Conservation (phyloP, 2,888 invertebrate species). For the Saturnia japonica region DNA sequence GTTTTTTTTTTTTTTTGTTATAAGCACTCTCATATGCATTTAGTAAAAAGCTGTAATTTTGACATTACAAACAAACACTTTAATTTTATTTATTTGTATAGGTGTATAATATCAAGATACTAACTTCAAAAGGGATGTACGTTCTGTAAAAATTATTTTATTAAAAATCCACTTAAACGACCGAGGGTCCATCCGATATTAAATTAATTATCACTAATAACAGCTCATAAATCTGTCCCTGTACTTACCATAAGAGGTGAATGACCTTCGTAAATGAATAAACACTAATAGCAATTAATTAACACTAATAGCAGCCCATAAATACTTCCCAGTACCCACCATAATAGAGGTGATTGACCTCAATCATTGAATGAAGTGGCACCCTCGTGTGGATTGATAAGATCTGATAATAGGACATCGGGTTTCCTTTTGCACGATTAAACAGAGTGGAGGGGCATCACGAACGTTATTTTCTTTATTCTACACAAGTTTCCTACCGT, state of each 20-base stretch:
- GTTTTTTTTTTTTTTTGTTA: too few species aligned
- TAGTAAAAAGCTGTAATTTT: too few species aligned
- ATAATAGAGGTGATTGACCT: constrained; percentile 10
- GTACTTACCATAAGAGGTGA: background rate
- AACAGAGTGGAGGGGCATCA: background rate
- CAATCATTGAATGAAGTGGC: constrained; percentile 7
- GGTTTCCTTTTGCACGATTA: constrained; percentile 11
- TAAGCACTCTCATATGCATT: too few species aligned
- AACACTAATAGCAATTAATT: background rate
- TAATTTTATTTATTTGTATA: too few species aligned
- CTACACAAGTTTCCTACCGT: background rate
- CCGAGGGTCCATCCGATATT: background rate
- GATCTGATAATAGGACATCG: constrained; percentile 8
- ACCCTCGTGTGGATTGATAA: constrained; percentile 14
- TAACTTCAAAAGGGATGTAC: too few species aligned
- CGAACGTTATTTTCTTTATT: constrained; percentile 5
- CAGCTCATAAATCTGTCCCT: background rate
- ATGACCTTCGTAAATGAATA: background rate
- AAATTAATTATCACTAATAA: background rate
- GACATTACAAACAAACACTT: too few species aligned
- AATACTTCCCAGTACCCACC: background rate
- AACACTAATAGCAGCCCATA: constrained; percentile 12
- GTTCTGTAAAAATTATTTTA: too few species aligned
- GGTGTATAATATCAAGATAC: too few species aligned
- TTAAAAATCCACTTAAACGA: too few species aligned